Evolutionary conservation across 2,113 vertebrate genomes (phyloP), one percentile per base, ranked within the genome.

Genomic region (Astur gentilis): DNA sequence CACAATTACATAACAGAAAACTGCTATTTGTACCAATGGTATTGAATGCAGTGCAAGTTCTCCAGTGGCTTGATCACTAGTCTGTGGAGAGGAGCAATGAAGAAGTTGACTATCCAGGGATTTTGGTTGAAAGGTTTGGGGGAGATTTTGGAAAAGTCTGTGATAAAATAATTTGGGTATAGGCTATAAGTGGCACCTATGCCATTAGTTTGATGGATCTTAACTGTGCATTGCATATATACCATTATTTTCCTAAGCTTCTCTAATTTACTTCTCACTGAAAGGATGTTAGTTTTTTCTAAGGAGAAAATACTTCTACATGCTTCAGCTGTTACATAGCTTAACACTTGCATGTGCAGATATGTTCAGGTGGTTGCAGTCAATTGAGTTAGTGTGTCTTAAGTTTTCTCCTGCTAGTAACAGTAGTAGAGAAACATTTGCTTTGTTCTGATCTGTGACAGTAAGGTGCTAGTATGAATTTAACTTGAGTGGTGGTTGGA

Each of bases 141-240:
- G 25, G 26, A 71, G 15, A 19, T 62, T 45, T 70, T 80, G 20
- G n/a, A 55, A 18, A 45, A 65, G 12, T 36, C 44, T 84, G 6
- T 87, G 29, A 38, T 55, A 75, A 83, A 91, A n/a, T 26, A 52
- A 19, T 38, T 61, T 61, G 21, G 10, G 25, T 77, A 17, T 64
- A 13, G 2, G 7, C 44, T 62, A 1, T 31, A 26, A 26, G 10
- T 57, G 73, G 11, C 5, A 2, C 2, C 2, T 22, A 1, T 79
- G 49, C 36, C 13, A 11, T 57, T 62, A 58, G 5, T 75, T 65
- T 52, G 31, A 9, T 57, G 66, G n/a, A 4, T 67, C 32, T 82
- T 62, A 67, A 80, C 23, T 40, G 13, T 45, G 10, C 13, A 8
- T 67, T 83, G 7, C 13, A 13, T 58, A 16, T 42, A 42, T 38